A percentile compares a stretch with the other conserved stretches of the same genome.
Evolutionary conservation across 2,113 vertebrate species (phyloP).

Genomic region (Excalfactoria chinensis): DNA sequence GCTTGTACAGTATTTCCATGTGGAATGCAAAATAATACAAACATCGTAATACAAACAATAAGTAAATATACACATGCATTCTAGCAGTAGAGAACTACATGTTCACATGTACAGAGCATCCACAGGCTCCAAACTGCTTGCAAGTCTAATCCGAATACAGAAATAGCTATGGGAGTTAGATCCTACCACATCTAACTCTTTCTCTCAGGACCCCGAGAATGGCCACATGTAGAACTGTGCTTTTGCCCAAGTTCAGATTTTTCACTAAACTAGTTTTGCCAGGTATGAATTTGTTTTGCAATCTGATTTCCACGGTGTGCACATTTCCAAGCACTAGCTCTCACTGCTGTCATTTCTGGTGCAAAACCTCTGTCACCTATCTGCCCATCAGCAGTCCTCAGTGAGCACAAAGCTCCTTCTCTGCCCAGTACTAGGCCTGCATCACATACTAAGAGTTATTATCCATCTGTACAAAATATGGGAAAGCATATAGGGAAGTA

Average conservation of each 20-base stretch:
- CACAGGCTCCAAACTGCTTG: not conserved
- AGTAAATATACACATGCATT: rapidly evolving
- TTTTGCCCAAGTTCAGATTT: not conserved
- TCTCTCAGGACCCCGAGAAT: not conserved
- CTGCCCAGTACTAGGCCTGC: not conserved
- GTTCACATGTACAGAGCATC: not conserved
- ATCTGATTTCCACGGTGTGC: not conserved
- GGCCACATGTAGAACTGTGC: not conserved
- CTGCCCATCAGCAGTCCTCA: not conserved
- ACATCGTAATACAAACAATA: not conserved
- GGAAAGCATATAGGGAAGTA: not conserved
- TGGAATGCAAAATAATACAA: not conserved
- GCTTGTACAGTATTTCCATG: not conserved
- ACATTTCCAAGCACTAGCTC: not conserved
- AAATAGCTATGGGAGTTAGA: not conserved
- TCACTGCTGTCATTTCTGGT: rapidly evolving
- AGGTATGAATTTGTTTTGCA: not conserved
- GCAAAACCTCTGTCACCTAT: not conserved
- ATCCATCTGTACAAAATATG: not conserved
- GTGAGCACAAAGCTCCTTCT: not conserved
- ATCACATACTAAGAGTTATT: not conserved
- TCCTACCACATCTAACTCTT: not conserved
- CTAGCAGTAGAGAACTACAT: not conserved
- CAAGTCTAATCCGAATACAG: not conserved
- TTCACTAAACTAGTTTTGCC: not conserved